These are phyloP conservation scores for Gymnorhina tibicen DNA, from an alignment of 2,113 vertebrate genomes.

Conservation along the genomic window DNA sequence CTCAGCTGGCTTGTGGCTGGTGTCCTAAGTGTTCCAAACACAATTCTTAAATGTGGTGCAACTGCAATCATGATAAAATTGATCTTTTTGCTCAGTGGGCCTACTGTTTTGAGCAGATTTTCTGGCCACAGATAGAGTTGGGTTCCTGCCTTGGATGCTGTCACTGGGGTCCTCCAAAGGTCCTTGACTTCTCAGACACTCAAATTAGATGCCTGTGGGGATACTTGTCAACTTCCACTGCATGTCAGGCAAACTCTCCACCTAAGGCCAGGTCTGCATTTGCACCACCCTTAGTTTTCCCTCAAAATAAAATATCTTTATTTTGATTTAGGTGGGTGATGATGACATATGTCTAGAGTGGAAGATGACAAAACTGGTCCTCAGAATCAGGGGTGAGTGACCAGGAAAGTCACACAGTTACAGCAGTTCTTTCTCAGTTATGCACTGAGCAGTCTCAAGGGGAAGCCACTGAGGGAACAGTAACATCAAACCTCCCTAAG, in stretches of 20 bases:
- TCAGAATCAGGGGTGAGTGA: neutral
- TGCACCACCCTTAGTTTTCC: neutral
- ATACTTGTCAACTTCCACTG: neutral
- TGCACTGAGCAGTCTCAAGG: neutral
- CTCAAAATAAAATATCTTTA: neutral
- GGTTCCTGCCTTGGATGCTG: neutral
- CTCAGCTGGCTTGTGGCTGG: neutral
- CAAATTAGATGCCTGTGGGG: neutral
- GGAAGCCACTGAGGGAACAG: neutral
- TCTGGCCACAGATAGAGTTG: rapidly evolving
- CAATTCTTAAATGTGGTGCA: neutral
- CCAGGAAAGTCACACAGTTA: neutral
- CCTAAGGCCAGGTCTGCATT: neutral
- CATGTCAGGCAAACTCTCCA: neutral
- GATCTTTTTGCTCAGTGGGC: neutral
- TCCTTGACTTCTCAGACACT: neutral
- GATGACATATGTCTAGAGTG: neutral
- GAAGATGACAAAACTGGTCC: neutral
- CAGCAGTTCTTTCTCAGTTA: neutral
- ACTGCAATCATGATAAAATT: neutral
- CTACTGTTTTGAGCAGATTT: neutral
- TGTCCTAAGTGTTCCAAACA: neutral
- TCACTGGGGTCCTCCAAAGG: neutral
- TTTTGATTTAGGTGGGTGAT: neutral
- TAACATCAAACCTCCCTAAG: neutral